These are phyloP conservation scores for Trochalopteron elliotii DNA, from an alignment of 2,113 vertebrate species.

Conservation along the genomic window DNA sequence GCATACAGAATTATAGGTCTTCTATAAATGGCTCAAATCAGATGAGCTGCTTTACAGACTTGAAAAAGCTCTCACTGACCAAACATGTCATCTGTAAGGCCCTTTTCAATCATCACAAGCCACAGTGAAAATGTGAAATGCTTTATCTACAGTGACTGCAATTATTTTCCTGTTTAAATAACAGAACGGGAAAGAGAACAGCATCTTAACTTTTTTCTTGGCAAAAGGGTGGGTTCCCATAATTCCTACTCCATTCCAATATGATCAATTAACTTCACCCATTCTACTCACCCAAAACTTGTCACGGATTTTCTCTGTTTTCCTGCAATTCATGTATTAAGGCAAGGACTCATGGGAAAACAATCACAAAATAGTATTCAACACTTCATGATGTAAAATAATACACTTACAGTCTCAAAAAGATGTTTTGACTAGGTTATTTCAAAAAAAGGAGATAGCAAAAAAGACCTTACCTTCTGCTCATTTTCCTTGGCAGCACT, in stretches of 20 bases:
- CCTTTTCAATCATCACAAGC: constrained; percentile 23
- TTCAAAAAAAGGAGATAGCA: neutral
- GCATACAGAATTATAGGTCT: neutral
- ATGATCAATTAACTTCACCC: neutral
- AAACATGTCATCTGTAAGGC: constrained; percentile 15
- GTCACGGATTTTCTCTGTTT: neutral
- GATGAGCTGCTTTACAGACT: neutral
- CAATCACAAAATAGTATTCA: neutral
- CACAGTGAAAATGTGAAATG: neutral
- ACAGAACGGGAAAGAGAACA: neutral
- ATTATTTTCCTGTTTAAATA: constrained; percentile 3
- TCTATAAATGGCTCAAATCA: constrained; percentile 1
- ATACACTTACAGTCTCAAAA: neutral
- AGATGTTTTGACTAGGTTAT: neutral
- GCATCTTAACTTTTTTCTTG: neutral
- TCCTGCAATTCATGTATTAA: neutral
- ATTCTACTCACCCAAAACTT: neutral
- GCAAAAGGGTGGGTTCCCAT: neutral
- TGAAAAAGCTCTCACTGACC: constrained; percentile 3
- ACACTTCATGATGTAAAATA: neutral
- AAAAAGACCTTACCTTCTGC: constrained; percentile 78
- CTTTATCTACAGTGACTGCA: neutral
- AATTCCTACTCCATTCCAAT: neutral
- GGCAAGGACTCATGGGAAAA: neutral
- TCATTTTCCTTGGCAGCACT: constrained; percentile 71